Base-by-base conservation (phyloP, 1,140 invertebrate species). In the Sycobia sp. region DNA sequence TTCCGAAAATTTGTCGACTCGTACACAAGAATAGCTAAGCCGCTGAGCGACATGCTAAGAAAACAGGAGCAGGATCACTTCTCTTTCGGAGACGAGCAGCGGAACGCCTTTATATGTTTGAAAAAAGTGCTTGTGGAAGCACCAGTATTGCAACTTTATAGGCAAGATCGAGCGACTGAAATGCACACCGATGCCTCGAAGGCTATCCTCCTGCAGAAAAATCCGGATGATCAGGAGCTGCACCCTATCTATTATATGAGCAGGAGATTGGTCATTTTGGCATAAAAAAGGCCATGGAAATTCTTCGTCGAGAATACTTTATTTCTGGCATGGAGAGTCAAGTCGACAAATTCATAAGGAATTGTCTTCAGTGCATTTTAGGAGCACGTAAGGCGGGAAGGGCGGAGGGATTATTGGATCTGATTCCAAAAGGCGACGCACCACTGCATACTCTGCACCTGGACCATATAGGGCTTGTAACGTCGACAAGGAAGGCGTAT, bases 161-260 rank as follows among this genome's bases (percentile, higher is more conserved):
- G 32, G 27, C 3, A 16, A 34, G 0, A 54, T 27, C 7, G 46
- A 32, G 36, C n/a, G 11, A 68, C 38, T 4, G 38, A 39, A n/a
- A 4, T 39, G 4, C 38, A 39, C 38, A 39, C 38, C 7, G 38
- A 39, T 39, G 38, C 38, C 9, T 39, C 38, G 38, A 39, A 10
- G 7, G 74, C 72, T 4, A 67, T 80, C 2, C 36, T 80, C 10
- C 47, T 74, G 1, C 74, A 80, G 51, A 57, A 56, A 56, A 25
- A 32, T 13, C 3, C 68, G 10, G 39, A 61, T 23, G 65, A 71
- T 55, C 27, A 58, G 32, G 7, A 66, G 11, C 57, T 69, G 1
- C 67, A 69, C 41, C 57, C 64, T 1, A 62, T 69, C 1, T 53
- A 49, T 14, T 71, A 69, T 53, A 29, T 58, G 10, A 66, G 67